Conservation (phyloP, 2,888 invertebrate genomes). For the Fragum fragum region DNA sequence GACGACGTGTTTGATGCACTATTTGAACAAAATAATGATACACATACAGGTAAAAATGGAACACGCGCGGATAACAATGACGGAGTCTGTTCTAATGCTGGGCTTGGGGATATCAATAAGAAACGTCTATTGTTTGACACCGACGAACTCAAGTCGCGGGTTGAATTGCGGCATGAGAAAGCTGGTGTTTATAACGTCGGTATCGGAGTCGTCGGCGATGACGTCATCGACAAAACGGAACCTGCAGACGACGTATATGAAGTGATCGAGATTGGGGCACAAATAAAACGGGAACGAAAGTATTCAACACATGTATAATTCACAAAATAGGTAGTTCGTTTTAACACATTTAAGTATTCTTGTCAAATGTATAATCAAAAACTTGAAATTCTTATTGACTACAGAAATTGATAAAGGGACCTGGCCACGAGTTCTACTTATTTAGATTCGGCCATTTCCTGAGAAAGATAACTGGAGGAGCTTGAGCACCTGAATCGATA, state of each 20-base stretch:
- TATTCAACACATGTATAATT: conserved; percentile 42
- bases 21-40: not conserved
- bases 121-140: not conserved
- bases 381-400: no score
- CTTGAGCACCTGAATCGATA: no score
- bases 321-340: no score
- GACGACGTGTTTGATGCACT: not conserved
- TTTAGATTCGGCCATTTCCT: no score
- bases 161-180: not conserved
- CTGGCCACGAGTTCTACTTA: no score
- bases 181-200: not conserved
- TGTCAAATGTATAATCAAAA: no score
- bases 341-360: no score
- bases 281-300: conserved; percentile 27
- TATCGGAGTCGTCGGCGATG: no score
- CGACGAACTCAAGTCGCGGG: not conserved
- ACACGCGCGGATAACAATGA: not conserved
- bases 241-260: conserved; percentile 24
- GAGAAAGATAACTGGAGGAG: no score
- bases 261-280: conserved; percentile 36
- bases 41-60: not conserved
- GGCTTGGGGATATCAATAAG: not conserved
- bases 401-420: no score
- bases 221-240: not conserved
- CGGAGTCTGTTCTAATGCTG: not conserved